Conservation (phyloP, 2,888 invertebrate genomes). For the Hesperia comma region DNA sequence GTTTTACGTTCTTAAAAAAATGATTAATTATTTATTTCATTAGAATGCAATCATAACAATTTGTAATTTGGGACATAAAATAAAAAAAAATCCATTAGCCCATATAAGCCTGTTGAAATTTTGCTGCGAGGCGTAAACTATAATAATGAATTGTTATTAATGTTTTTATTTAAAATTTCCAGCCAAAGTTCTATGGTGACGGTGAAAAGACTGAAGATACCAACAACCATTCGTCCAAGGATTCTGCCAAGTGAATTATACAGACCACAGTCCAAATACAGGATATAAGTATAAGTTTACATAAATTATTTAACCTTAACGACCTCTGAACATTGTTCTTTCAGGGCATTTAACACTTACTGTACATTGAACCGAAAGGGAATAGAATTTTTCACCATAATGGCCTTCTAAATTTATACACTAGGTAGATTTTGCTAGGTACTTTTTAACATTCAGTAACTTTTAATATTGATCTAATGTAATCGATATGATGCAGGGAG, state of each 20-base stretch:
- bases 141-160: background rate
- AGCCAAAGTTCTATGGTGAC: constrained; percentile 87
- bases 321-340: constrained; percentile 11
- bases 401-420: constrained; percentile 63
- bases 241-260: constrained; percentile 65
- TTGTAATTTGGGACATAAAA: too few relatives aligned
- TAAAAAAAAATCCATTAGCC: too few relatives aligned
- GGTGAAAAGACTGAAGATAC: constrained; percentile 85
- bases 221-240: constrained; percentile 82
- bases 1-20: too few relatives aligned
- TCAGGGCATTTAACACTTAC: constrained; percentile 38
- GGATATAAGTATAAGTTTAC: constrained; percentile 46
- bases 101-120: background rate
- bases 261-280: constrained; percentile 43
- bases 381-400: constrained; percentile 53
- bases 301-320: constrained; percentile 46
- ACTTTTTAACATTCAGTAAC: constrained; percentile 28
- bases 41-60: too few relatives aligned
- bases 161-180: constrained; percentile 53
- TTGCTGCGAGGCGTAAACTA: background rate
- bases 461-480: constrained; percentile 23
- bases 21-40: too few relatives aligned
- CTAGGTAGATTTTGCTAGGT: constrained; percentile 56
- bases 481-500: background rate
- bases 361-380: constrained; percentile 5